Percentiles rank a stretch among this genome's conserved stretches.
Conservation (phyloP, 1,140 invertebrate genomes). For the Drosophila sechellia region DNA sequence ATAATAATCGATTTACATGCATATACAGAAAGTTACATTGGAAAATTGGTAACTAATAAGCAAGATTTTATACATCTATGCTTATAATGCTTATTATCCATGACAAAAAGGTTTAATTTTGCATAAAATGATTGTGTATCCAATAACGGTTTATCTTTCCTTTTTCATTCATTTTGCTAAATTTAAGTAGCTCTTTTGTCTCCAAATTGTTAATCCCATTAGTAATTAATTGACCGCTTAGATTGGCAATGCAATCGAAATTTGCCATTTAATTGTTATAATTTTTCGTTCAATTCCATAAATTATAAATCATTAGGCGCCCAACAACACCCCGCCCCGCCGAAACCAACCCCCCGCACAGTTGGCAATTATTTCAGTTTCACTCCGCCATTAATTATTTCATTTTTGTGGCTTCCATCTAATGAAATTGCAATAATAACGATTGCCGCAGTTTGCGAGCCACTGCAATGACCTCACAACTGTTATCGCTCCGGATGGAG, state of each 20-base stretch:
- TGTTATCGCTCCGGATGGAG: constrained; percentile 35
- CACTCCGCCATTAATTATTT: constrained; percentile 61
- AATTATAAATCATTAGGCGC: constrained; percentile 73
- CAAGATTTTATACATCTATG: too few relatives aligned
- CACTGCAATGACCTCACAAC: constrained; percentile 53
- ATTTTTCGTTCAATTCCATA: constrained; percentile 55
- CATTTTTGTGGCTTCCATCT: constrained; percentile 49
- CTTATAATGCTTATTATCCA: neutral
- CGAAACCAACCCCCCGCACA: neutral
- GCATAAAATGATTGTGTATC: neutral
- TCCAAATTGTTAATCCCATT: constrained; percentile 21
- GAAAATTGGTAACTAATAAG: neutral
- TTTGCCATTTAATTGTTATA: constrained; percentile 44
- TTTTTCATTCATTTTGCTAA: too few relatives aligned
- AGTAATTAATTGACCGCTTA: constrained; percentile 53
- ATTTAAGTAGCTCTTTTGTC: constrained; percentile 6
- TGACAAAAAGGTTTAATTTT: neutral
- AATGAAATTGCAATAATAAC: constrained; percentile 53
- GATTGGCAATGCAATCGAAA: constrained; percentile 32
- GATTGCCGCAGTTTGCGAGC: constrained; percentile 44
- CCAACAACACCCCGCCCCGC: neutral
- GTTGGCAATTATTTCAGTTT: constrained; percentile 43
- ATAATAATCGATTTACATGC: too few relatives aligned
- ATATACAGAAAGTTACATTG: too few relatives aligned
- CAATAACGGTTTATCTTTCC: neutral